Conservation (phyloP, 2,113 vertebrate genomes). For the Chunga burmeisteri region DNA sequence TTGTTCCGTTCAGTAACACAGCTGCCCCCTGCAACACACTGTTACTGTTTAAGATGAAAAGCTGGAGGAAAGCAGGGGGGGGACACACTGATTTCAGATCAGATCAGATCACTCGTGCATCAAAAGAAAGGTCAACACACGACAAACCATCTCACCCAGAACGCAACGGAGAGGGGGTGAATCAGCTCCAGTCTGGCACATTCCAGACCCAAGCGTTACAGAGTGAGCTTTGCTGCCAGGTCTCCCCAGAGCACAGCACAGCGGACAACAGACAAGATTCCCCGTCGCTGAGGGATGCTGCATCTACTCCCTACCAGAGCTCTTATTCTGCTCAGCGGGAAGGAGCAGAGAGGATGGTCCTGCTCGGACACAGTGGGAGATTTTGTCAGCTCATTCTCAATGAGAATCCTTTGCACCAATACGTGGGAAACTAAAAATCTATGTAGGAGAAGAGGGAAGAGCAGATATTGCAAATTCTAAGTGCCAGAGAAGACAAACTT, state of each 20-base stretch:
- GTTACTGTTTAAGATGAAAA: neutral
- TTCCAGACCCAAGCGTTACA: neutral
- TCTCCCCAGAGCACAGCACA: neutral
- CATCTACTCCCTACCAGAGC: neutral
- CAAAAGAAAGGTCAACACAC: neutral
- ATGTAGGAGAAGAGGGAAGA: neutral
- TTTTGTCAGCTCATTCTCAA: neutral
- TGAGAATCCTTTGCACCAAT: neutral
- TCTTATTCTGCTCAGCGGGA: neutral
- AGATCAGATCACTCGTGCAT: neutral
- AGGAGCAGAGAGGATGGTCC: neutral
- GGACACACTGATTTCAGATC: neutral
- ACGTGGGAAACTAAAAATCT: neutral
- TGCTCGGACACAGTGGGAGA: neutral
- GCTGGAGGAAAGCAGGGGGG: neutral
- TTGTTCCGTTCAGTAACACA: neutral
- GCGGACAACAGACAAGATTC: neutral
- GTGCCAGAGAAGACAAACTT: neutral
- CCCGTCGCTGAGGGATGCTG: neutral
- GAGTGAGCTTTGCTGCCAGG: neutral
- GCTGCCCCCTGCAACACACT: neutral
- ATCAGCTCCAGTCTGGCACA: neutral
- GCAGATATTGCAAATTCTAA: neutral
- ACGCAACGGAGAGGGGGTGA: neutral
- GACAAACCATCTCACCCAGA: neutral